Evolutionary conservation across 2,888 invertebrate species (phyloP).

Genomic region (Rhamphomyia laevipes): DNA sequence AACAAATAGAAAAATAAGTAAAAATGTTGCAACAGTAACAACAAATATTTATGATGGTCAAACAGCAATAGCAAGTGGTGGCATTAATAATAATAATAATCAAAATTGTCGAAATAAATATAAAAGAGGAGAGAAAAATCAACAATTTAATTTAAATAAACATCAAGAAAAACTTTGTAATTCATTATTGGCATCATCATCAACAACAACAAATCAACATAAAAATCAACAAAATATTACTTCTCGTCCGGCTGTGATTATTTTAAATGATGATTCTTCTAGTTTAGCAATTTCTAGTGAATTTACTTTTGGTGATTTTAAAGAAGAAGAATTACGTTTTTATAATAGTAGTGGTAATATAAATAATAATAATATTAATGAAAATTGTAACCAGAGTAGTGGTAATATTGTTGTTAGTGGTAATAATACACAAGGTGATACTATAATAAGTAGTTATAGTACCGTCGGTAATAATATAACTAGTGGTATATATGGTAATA

Average conservation of each 20-base stretch:
- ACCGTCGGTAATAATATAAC: conserved; percentile 5
- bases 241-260: conserved; percentile 58
- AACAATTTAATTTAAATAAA: not conserved
- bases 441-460: not conserved
- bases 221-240: conserved; percentile 12
- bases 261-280: conserved; percentile 47
- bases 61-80: conserved; percentile 1
- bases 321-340: conserved; percentile 35
- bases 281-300: conserved; percentile 42
- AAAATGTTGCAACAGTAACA: not conserved
- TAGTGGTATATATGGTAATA: conserved; percentile 1
- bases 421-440: not conserved
- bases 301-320: conserved; percentile 52
- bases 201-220: conserved; percentile 12
- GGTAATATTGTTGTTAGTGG: not conserved
- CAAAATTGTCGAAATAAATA: not conserved
- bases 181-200: not conserved
- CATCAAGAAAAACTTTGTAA: not conserved
- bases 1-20: conserved; percentile 1
- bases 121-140: not conserved
- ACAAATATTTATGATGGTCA: conserved; percentile 1
- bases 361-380: not conserved
- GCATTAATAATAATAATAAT: not conserved
- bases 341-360: conserved; percentile 12
- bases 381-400: conserved; percentile 11